phyloP scores from a whole-genome alignment of 1,140 invertebrate species.

The Heliconius melpomene region DNA sequence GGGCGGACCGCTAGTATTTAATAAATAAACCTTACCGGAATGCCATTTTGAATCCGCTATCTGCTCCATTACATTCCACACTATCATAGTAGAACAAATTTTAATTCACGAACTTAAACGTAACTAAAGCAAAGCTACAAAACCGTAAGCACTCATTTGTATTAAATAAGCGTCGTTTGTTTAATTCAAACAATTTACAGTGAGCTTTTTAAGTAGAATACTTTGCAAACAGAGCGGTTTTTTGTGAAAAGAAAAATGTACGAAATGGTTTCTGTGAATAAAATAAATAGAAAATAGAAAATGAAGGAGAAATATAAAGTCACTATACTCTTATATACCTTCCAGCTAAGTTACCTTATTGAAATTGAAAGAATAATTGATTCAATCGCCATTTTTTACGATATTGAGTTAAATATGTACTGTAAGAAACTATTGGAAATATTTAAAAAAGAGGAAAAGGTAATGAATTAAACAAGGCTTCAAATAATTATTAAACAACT shows the following conservation, averaged over 20 bases:
- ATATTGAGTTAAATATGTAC: too few relatives aligned
- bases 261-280: not conserved
- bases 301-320: not conserved
- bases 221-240: not conserved
- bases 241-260: conserved; percentile 1
- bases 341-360: too few relatives aligned
- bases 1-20: too few relatives aligned
- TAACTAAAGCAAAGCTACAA: conserved; percentile 9
- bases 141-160: conserved; percentile 10
- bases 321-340: too few relatives aligned
- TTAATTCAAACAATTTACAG: conserved; percentile 14
- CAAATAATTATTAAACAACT: too few relatives aligned
- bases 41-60: not conserved
- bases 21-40: too few relatives aligned
- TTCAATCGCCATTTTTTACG: too few relatives aligned
- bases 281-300: not conserved
- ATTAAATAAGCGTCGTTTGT: conserved; percentile 15
- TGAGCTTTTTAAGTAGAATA: conserved; percentile 15
- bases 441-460: too few relatives aligned
- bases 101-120: conserved; percentile 2
- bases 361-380: too few relatives aligned
- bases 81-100: not conserved
- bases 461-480: too few relatives aligned
- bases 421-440: too few relatives aligned
- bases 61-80: not conserved